Evolutionary conservation across 2,888 invertebrate species (phyloP).

Genomic region (Unio pictorum): DNA sequence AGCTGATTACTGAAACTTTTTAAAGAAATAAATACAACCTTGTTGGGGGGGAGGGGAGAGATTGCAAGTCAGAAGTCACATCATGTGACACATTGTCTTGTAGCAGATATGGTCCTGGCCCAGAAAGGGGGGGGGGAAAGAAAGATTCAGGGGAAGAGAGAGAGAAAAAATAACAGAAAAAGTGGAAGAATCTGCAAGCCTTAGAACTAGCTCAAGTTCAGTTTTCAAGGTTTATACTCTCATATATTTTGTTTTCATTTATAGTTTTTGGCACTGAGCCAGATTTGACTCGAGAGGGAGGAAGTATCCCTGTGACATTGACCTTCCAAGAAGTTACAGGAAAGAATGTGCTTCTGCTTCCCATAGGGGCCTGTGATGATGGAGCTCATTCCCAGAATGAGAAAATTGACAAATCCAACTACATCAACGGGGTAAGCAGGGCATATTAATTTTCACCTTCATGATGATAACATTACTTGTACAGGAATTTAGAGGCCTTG

Average conservation of each 20-base stretch:
- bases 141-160: too few relatives aligned
- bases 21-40: too few relatives aligned
- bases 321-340: slow-evolving; percentile 90
- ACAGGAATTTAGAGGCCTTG: not conserved
- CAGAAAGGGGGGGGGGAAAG: too few relatives aligned
- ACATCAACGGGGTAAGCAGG: slow-evolving; percentile 72
- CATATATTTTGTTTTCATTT: slow-evolving; percentile 2
- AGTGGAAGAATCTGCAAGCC: too few relatives aligned
- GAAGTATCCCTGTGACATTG: slow-evolving; percentile 96
- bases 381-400: slow-evolving; percentile 99
- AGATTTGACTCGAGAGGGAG: slow-evolving; percentile 96
- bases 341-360: slow-evolving; percentile 93
- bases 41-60: too few relatives aligned
- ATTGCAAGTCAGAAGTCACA: too few relatives aligned
- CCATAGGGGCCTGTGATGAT: slow-evolving; percentile 96
- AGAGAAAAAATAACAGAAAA: too few relatives aligned
- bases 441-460: not conserved
- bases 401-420: slow-evolving; percentile 92
- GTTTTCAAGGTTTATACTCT: not conserved
- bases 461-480: not conserved
- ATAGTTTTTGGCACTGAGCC: slow-evolving; percentile 90
- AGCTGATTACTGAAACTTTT: too few relatives aligned
- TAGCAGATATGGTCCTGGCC: too few relatives aligned
- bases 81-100: too few relatives aligned
- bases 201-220: too few relatives aligned